Base-by-base conservation (phyloP, 1,140 invertebrate genomes). In the Drosophila ficusphila region DNA sequence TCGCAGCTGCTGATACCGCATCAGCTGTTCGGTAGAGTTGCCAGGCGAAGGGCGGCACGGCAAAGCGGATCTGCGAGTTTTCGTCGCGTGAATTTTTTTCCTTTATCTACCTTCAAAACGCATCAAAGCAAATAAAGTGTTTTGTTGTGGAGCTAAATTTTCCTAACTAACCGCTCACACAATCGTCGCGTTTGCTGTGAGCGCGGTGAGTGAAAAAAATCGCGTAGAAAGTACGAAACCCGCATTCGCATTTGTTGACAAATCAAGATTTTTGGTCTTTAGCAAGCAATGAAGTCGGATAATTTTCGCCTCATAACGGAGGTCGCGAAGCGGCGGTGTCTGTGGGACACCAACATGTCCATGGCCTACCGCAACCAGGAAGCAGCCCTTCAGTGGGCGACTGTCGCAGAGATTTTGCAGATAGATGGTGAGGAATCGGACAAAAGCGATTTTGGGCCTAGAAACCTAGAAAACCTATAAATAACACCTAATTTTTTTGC, bases 291-390 rank as follows among this genome's bases (percentile, higher is more conserved):
- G 73, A 88, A 73, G 49, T 16, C 56, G 23, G 83, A 86, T 39
- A 77, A 78, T 11, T 82, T 68, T 49, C 78, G 58, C 3, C 38
- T 86, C 7, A 86, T 88, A 9, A 27, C 21, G 0, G 77, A 88
- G 38, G 83, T 89, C 12, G 21, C 27, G 2, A 42, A 76, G 12
- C 62, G 83, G 1, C 83, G 74, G 1, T 39, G 64, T 1, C 48
- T 88, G 0, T 88, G 82, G 82, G 78, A 88, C 19, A 68, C 82
- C 6, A 78, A 38, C 14, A 78, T 89, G 18, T 16, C 47, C 1
- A 11, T 72, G 29, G 2, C 38, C 2, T 9, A 34, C 1, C 82
- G 82, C 36, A 88, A 89, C 16, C 74, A 89, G 23, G 33, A 70
- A n/a, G 34, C 19, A 0, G 5, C 41, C 0, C 4, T 6, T 2